These are phyloP conservation scores for Sebastes goodei DNA, from an alignment of 2,797 vertebrate species.

Conservation along the genomic window DNA sequence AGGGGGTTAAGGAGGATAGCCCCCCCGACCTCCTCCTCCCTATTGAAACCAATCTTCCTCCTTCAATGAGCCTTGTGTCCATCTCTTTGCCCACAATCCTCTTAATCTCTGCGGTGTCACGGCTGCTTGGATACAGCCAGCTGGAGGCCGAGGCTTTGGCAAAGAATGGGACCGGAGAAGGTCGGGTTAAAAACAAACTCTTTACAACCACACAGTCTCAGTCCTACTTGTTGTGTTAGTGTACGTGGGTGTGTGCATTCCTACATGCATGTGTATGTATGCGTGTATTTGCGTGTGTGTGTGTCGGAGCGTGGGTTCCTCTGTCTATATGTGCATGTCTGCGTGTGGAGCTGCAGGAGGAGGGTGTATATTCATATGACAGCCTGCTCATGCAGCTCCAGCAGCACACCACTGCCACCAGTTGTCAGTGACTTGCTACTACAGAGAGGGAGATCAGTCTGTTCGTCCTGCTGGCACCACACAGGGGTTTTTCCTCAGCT, in stretches of 20 bases:
- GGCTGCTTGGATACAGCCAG: constrained; percentile 58
- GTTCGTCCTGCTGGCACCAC: background rate
- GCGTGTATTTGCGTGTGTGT: background rate
- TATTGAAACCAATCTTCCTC: constrained; percentile 50
- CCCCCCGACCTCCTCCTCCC: constrained; percentile 34
- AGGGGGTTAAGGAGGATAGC: constrained; percentile 37
- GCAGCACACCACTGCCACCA: constrained; percentile 76
- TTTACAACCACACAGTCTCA: background rate
- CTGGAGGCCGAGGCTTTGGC: constrained; percentile 33
- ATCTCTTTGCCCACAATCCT: constrained; percentile 62
- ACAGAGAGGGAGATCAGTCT: background rate
- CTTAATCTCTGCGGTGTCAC: constrained; percentile 68
- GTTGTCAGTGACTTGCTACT: constrained; percentile 63
- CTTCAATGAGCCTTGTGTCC: constrained; percentile 71
- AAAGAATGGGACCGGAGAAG: constrained; percentile 6
- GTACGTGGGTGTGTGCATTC: background rate
- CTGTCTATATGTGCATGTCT: background rate
- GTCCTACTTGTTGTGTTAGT: background rate
- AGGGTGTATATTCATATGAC: background rate
- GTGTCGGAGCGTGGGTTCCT: background rate
- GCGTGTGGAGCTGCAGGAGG: background rate
- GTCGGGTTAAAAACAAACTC: constrained; percentile 39
- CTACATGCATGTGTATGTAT: background rate
- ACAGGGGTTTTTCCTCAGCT: background rate
- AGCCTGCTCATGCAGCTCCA: background rate